A percentile compares a stretch with the other conserved stretches of the same genome.
phyloP scores from a whole-genome alignment of 2,888 invertebrate species.

The Ophraella communa region DNA sequence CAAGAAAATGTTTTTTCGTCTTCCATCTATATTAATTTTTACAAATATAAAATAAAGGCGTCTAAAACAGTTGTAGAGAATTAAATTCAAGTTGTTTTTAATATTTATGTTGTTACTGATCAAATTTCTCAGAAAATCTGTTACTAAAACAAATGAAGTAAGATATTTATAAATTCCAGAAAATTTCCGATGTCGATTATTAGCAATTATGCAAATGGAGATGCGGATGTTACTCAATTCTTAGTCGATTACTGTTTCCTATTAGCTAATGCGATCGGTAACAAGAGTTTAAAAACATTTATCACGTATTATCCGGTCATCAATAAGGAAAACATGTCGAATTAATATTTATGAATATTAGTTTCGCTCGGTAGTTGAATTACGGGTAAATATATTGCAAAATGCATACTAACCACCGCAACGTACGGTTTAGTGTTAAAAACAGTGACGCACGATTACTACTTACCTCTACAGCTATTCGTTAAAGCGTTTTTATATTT shows the following conservation, averaged over 20 bases:
- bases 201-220: not conserved
- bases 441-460: not conserved
- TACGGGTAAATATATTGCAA: slow-evolving; percentile 15
- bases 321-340: slow-evolving; percentile 17
- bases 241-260: not conserved
- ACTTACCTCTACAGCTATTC: too few species aligned
- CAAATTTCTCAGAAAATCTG: too few species aligned
- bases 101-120: too few species aligned
- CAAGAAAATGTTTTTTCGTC: not conserved
- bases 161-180: too few species aligned
- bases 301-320: slow-evolving; percentile 4
- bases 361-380: slow-evolving; percentile 9
- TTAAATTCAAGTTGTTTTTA: too few species aligned
- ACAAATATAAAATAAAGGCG: too few species aligned
- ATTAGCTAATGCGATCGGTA: not conserved
- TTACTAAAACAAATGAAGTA: too few species aligned
- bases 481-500: too few species aligned
- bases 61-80: too few species aligned
- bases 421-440: not conserved
- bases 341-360: slow-evolving; percentile 27
- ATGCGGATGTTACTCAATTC: not conserved
- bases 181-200: too few species aligned
- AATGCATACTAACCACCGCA: slow-evolving; percentile 16
- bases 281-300: slow-evolving; percentile 1
- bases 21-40: not conserved